A percentile compares a stretch with the other conserved stretches of the same genome.
These are phyloP conservation scores for Parasteatoda lunata DNA, from an alignment of 2,888 invertebrate genomes.

Conservation along the genomic window DNA sequence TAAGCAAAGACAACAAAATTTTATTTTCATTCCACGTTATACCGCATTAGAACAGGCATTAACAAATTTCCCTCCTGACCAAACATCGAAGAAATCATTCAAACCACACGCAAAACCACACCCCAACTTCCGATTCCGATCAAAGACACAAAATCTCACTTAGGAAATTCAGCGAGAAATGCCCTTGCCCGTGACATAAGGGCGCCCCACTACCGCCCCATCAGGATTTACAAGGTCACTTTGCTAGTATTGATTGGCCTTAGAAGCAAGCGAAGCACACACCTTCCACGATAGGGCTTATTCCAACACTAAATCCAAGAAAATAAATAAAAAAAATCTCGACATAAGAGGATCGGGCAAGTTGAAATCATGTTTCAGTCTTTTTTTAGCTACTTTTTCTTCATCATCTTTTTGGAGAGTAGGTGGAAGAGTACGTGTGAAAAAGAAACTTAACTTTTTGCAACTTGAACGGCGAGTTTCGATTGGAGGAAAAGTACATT, in stretches of 20 bases:
- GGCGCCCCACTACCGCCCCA: slow-evolving; percentile 8
- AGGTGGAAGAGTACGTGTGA: too few relatives aligned
- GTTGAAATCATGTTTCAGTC: neutral
- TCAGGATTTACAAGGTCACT: slow-evolving; percentile 45
- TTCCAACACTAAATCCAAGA: neutral
- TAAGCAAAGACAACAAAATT: too few relatives aligned
- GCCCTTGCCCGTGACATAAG: slow-evolving; percentile 35
- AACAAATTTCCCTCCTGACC: too few relatives aligned
- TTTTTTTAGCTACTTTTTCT: neutral
- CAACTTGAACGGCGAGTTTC: too few relatives aligned
- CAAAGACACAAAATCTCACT: slow-evolving; percentile 41
- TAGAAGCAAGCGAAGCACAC: slow-evolving; percentile 3
- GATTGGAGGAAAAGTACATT: too few relatives aligned
- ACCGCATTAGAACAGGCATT: too few relatives aligned
- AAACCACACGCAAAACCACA: neutral
- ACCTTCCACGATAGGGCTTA: too few relatives aligned
- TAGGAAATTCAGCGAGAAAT: slow-evolving; percentile 29
- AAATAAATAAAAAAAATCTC: neutral
- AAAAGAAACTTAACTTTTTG: too few relatives aligned
- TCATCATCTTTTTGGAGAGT: neutral
- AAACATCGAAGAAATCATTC: neutral
- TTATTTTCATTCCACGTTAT: too few relatives aligned
- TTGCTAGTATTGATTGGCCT: slow-evolving; percentile 58
- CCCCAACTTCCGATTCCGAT: neutral
- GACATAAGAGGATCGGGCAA: neutral